Base-by-base conservation (phyloP, 2,113 vertebrate genomes). In the Takifugu flavidus region DNA sequence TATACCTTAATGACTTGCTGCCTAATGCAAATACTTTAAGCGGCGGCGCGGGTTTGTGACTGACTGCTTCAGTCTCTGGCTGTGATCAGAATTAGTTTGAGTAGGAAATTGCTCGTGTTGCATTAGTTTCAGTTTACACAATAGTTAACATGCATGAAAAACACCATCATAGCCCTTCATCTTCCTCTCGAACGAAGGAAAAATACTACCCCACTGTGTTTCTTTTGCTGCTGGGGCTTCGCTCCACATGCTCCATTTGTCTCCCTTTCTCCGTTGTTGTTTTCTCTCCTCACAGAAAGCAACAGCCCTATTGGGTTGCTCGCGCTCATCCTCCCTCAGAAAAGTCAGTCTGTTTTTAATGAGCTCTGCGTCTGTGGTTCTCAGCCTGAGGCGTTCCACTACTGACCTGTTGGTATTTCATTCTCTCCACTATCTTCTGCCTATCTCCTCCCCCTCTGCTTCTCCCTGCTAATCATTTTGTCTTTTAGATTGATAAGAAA, bases 341-440 rank as follows among this genome's bases (percentile, higher is more conserved):
- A 61, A 78, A 78, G 63, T 62, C 77, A 7, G 74, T 70, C 64
- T 66, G 69, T 77, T 85, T 87, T 89, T 89, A 89, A 88, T 89
- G 86, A 89, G 88, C 82, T 86, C 80, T 78, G 83, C 14, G 57
- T 81, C 79, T 80, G 77, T 67, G 79, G 72, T 72, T 86, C 70
- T 71, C 62, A 62, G 82, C 83, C 83, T 47, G 63, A 74, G 80
- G 83, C 82, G 57, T 61, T 78, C 82, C 79, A 82, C 79, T 45
- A 54, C 78, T 84, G 86, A 88, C 88, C 86, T 77, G 80, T 80
- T 87, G 84, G 82, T 82, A 87, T 88, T 87, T 85, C 65, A 64
- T 69, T 83, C 62, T 62, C 67, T 72, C 66, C 71, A 55, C 65
- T 39, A 53, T 57, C 62, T 66, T 63, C 62, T 64, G 31, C 61